Evolutionary conservation across 1,140 invertebrate genomes (phyloP).

Genomic region (Procambarus virginalis): DNA sequence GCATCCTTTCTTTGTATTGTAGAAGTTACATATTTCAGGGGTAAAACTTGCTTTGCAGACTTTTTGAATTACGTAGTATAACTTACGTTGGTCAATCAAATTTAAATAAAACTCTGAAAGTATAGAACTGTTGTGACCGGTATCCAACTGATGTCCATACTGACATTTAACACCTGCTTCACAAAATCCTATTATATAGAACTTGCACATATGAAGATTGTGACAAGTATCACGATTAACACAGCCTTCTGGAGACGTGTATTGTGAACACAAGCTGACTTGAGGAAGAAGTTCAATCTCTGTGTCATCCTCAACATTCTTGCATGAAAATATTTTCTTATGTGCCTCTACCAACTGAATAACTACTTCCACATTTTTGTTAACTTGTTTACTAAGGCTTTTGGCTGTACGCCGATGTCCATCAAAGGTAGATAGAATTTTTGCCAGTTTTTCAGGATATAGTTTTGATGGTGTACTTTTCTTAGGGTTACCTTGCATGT

Average conservation of each 20-base stretch:
- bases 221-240: neutral
- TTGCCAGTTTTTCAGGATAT: conserved; percentile 3
- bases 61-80: conserved; percentile 15
- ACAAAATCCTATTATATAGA: conserved; percentile 13
- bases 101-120: conserved; percentile 50
- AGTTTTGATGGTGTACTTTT: neutral
- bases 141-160: conserved; percentile 47
- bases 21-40: conserved; percentile 5
- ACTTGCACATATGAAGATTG: conserved; percentile 31
- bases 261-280: conserved; percentile 21
- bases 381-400: conserved; percentile 7
- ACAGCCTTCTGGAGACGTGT: conserved; percentile 15
- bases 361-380: neutral
- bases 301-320: conserved; percentile 11
- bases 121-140: conserved; percentile 31
- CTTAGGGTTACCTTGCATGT: neutral
- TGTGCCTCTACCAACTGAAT: neutral
- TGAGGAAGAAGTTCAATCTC: conserved; percentile 46
- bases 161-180: neutral
- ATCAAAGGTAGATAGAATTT: conserved; percentile 27
- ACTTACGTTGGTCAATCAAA: conserved; percentile 7
- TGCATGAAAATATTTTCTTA: conserved; percentile 39
- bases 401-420: conserved; percentile 22
- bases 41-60: conserved; percentile 24
- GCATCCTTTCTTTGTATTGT: conserved; percentile 34